Evolutionary conservation across 2,888 invertebrate genomes (phyloP), one percentile per base, ranked within the genome.

Genomic region (Ophion ellenae): DNA sequence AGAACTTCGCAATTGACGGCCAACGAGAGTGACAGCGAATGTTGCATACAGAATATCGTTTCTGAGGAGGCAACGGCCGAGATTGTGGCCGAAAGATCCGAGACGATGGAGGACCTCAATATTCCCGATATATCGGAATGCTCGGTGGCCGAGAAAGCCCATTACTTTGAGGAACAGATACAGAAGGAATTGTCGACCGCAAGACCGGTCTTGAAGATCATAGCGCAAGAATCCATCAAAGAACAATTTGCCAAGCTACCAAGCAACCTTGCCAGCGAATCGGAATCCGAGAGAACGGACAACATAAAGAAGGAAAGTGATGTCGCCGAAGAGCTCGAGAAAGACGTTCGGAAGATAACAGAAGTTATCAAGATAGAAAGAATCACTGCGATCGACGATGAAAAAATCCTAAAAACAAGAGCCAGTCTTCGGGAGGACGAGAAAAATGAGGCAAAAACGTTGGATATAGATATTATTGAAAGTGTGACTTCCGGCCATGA

Each of bases 81-180:
- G 9, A 90, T 89, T 0, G 88, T 87, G 1, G 90, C 91, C 57
- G 88, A 74, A 5, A 90, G 91, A 45, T 93, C 93, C 0, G 93
- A 92, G 76, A 92, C 92, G 0, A 88, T 91, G 71, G 92, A 92
- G 53, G 92, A 92, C 73, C 71, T 90, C 6, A 91, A 91, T 69
- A 87, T 93, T 28, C 93, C 93, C 0, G 95, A 95, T 88, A 94
- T 95, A 6, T 95, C 95, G n/a, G 95, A 95, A 45, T 94, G 94
- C 87, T 95, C 95, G 64, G 95, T 95, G 1, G 95, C 95, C 82
- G 94, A 95, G 66, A 95, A 95, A 84, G 96, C 96, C 77, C 95
- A 95, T 85, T 95, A 95, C 81, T 96, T 95, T 89, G 96, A 96
- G 91, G 95, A 95, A 87, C 95, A 96, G 89, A 95, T 96, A 81